These are phyloP conservation scores for Petroica traversi DNA, from an alignment of 2,113 vertebrate species.

Conservation along the genomic window DNA sequence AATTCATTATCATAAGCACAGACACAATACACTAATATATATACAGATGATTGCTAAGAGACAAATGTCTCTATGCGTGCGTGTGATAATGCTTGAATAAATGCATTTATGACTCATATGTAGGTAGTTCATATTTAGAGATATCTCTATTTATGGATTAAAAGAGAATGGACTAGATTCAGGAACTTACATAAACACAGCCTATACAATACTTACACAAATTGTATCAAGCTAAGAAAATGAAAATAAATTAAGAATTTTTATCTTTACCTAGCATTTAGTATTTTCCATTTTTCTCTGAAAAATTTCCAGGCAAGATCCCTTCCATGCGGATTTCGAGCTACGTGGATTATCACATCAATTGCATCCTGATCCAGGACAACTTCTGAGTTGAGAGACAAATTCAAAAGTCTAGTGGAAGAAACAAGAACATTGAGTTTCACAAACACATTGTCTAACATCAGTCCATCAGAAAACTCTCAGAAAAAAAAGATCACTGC, in stretches of 20 bases:
- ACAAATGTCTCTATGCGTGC: neutral
- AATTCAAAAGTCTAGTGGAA: conserved; percentile 83
- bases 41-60: neutral
- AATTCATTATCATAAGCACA: neutral
- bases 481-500: neutral
- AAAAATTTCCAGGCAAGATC: conserved; percentile 96
- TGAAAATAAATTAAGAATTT: neutral
- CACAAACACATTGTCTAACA: neutral
- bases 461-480: neutral
- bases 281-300: conserved; percentile 93
- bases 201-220: neutral
- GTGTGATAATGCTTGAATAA: neutral
- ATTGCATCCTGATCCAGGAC: conserved; percentile 96
- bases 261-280: conserved; percentile 87
- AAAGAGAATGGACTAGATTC: neutral
- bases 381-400: conserved; percentile 93
- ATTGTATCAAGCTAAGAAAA: neutral
- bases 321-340: conserved; percentile 92
- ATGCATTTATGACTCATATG: neutral
- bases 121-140: neutral
- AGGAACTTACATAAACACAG: neutral
- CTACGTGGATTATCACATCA: conserved; percentile 95
- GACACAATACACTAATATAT: neutral
- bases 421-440: neutral
- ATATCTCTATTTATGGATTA: neutral